Conservation (phyloP, 2,113 vertebrate genomes). For the Varanus komodoensis region DNA sequence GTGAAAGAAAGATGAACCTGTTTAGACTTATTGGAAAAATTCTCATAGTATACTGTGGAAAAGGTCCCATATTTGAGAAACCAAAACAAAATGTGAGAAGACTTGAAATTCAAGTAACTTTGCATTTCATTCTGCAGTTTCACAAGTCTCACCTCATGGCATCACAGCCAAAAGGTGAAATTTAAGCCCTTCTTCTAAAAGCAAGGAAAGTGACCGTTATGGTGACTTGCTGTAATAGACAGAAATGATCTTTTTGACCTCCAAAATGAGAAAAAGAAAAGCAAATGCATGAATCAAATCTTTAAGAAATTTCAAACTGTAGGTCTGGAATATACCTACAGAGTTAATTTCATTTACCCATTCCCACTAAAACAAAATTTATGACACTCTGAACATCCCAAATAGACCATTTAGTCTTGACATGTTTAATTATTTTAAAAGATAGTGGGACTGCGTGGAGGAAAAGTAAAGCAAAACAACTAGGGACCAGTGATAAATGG, state of each 20-base stretch:
- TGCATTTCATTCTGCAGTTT: constrained; percentile 23
- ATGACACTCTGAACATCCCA: not conserved
- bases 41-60: not conserved
- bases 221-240: not conserved
- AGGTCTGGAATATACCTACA: not conserved
- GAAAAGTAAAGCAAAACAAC: not conserved
- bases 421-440: not conserved
- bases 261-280: not conserved
- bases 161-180: constrained; percentile 29
- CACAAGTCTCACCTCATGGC: constrained; percentile 16
- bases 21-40: constrained; percentile 13
- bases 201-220: constrained; percentile 23
- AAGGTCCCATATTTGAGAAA: not conserved
- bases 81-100: constrained; percentile 26
- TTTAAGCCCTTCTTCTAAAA: not conserved
- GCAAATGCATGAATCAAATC: not conserved
- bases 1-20: not conserved
- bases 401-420: not conserved
- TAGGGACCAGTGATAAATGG: not conserved
- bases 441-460: not conserved
- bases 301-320: not conserved
- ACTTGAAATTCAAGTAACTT: constrained; percentile 47
- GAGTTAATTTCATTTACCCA: not conserved
- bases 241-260: not conserved
- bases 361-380: not conserved